phyloP scores from a whole-genome alignment of 2,888 invertebrate genomes.

The Arctia plantaginis region DNA sequence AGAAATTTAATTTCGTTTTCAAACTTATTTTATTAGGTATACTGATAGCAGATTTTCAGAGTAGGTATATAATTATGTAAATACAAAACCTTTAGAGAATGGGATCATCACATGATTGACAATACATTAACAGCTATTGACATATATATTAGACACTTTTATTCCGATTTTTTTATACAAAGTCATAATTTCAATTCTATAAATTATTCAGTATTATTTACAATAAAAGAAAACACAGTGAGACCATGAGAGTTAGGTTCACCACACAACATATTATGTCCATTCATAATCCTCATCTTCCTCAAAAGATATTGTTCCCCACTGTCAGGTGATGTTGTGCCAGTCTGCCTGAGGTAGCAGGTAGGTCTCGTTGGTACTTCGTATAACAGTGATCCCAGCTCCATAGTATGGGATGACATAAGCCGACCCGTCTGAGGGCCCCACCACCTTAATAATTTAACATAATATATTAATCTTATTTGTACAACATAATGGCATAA shows the following conservation, averaged over 20 bases:
- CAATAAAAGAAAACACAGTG: conserved; percentile 8
- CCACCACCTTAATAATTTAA: conserved; percentile 88
- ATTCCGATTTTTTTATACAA: not conserved
- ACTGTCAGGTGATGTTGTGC: conserved; percentile 87
- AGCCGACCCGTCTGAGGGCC: conserved; percentile 97
- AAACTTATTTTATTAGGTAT: too few relatives aligned
- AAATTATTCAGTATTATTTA: conserved; percentile 13
- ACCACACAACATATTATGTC: conserved; percentile 64
- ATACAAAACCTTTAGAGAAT: not conserved
- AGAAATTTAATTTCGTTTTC: too few relatives aligned
- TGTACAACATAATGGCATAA: not conserved
- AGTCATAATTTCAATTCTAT: conserved; percentile 8
- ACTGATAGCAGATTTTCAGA: too few relatives aligned
- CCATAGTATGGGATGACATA: conserved; percentile 98
- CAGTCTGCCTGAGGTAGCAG: conserved; percentile 93
- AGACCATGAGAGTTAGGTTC: not conserved
- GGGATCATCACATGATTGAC: not conserved
- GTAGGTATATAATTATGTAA: not conserved
- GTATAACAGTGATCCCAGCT: conserved; percentile 92
- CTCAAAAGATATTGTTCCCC: conserved; percentile 82
- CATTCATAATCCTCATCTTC: conserved; percentile 83
- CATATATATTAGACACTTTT: not conserved
- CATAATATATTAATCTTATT: not conserved
- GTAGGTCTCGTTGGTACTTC: conserved; percentile 94
- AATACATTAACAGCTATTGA: not conserved